Evolutionary conservation across 2,797 vertebrate species (phyloP).

Genomic region (Neosilurus mollespiculum): DNA sequence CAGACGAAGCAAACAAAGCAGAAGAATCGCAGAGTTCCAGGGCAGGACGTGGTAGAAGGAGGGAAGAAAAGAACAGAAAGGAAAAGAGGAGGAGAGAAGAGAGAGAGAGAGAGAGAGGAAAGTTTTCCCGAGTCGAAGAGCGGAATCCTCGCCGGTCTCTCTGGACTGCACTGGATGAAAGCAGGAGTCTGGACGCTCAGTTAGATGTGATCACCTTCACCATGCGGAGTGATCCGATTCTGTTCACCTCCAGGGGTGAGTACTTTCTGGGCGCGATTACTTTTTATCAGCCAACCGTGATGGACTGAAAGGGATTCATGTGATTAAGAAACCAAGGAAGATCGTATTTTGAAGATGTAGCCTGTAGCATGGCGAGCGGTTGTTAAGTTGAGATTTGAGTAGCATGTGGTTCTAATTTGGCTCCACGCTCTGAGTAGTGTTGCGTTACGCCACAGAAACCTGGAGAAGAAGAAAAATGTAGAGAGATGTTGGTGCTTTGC

Average conservation of each 20-base stretch:
- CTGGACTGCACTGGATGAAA: constrained; percentile 49
- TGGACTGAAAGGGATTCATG: background rate
- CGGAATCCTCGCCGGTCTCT: constrained; percentile 4
- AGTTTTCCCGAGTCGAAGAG: constrained; percentile 43
- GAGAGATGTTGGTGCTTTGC: background rate
- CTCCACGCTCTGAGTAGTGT: background rate
- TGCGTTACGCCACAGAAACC: background rate
- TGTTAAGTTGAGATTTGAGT: background rate
- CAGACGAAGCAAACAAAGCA: constrained; percentile 36
- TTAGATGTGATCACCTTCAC: constrained; percentile 67
- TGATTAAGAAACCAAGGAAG: background rate
- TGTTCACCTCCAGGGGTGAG: constrained; percentile 79
- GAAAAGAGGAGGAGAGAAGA: constrained; percentile 41
- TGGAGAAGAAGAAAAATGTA: background rate
- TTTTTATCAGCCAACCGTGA: background rate
- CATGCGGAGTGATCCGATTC: constrained; percentile 77
- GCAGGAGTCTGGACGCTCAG: constrained; percentile 60
- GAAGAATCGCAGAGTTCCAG: constrained; percentile 24
- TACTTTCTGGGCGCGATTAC: constrained; percentile 13
- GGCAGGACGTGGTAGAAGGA: constrained; percentile 9
- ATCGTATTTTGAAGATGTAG: background rate
- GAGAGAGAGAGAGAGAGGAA: too few relatives aligned
- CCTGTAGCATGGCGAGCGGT: background rate
- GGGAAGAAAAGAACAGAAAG: constrained; percentile 13
- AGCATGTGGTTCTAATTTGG: constrained; percentile 47